phyloP scores from a whole-genome alignment of 53 echinoderm and acorn worm species.

The Henricia sp. region DNA sequence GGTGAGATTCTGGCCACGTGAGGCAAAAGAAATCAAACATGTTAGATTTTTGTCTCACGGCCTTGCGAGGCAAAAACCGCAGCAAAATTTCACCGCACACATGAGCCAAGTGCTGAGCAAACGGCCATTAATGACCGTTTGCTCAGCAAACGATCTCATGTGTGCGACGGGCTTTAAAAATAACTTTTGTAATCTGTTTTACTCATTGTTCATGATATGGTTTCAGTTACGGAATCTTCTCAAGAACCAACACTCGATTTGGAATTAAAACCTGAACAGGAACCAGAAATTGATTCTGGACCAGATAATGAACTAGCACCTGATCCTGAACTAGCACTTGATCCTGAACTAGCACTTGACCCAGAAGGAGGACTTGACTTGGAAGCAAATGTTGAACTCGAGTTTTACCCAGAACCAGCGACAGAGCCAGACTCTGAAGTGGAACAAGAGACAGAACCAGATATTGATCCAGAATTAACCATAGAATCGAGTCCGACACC shows the following conservation, averaged over 20 bases:
- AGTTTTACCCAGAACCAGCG: constrained; percentile 29
- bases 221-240: constrained; percentile 38
- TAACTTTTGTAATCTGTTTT: too few species aligned
- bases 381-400: constrained; percentile 49
- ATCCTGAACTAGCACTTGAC: constrained; percentile 29
- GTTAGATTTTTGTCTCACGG: too few species aligned
- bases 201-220: too few species aligned
- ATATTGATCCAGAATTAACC: constrained; percentile 48
- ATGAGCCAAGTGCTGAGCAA: background rate
- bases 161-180: too few species aligned
- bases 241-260: constrained; percentile 44
- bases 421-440: constrained; percentile 50
- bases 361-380: constrained; percentile 49
- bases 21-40: too few species aligned
- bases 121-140: background rate
- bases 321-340: constrained; percentile 11
- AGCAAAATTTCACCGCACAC: too few species aligned
- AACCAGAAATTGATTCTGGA: constrained; percentile 54
- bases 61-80: too few species aligned
- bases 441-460: constrained; percentile 51
- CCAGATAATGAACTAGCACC: constrained; percentile 22
- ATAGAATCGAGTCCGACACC: constrained; percentile 19
- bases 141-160: too few species aligned
- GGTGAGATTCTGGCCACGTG: too few species aligned
- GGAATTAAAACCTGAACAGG: constrained; percentile 51